Conservation (phyloP, 2,113 vertebrate species). For the Dipodomys ordii region DNA sequence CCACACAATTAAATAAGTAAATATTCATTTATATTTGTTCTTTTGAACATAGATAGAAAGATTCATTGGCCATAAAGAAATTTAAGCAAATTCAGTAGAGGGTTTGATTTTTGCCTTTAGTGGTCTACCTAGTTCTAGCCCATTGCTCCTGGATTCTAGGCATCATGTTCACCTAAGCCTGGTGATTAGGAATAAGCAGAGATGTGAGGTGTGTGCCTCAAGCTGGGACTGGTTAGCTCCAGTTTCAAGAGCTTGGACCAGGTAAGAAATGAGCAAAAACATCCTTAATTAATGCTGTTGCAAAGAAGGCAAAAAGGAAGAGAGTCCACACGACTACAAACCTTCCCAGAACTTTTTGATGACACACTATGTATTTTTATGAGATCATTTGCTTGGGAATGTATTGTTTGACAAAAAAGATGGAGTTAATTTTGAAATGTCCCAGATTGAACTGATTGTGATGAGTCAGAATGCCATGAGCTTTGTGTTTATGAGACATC, state of each 20-base stretch:
- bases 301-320: not conserved
- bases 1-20: not conserved
- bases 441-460: constrained; percentile 2
- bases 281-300: constrained; percentile 43
- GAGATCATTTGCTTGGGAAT: constrained; percentile 63
- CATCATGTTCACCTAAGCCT: not conserved
- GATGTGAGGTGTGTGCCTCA: not conserved
- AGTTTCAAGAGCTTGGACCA: not conserved
- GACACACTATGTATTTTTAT: constrained; percentile 24
- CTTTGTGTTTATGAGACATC: not conserved
- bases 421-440: constrained; percentile 24
- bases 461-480: not conserved
- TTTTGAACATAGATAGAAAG: constrained; percentile 40
- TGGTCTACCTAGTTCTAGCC: not conserved
- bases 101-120: not conserved
- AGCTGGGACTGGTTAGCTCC: not conserved
- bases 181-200: not conserved
- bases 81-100: constrained; percentile 7
- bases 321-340: not conserved
- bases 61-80: constrained; percentile 30
- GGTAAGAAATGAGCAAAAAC: not conserved
- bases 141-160: not conserved
- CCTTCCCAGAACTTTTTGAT: constrained; percentile 31
- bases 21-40: not conserved
- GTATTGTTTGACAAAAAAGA: constrained; percentile 66